phyloP scores from a whole-genome alignment of 1,140 invertebrate species.

The Tetramorium alpestre region DNA sequence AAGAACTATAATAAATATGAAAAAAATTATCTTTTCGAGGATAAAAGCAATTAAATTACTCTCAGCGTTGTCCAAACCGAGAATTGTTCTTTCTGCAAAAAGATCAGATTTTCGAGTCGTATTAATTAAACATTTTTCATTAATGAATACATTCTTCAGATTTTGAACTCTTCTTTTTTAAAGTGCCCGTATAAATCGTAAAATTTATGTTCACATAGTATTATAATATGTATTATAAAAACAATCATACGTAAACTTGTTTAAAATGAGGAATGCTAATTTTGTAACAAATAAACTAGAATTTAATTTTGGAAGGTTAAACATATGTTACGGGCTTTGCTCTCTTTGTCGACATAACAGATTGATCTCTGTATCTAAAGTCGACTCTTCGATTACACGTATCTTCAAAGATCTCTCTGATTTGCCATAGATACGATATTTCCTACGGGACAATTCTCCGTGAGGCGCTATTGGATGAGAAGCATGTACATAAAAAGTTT shows the following conservation, averaged over 20 bases:
- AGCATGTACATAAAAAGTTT: slow-evolving; percentile 31
- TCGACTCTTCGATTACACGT: background rate
- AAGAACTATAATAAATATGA: background rate
- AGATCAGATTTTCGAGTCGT: background rate
- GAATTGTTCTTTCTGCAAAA: background rate
- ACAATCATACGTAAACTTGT: slow-evolving; percentile 1
- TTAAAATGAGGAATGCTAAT: background rate
- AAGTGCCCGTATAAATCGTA: background rate
- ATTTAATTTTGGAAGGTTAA: background rate
- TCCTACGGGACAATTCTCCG: slow-evolving; percentile 48
- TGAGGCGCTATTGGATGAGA: background rate
- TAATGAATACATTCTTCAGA: background rate
- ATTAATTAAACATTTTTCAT: slow-evolving; percentile 22
- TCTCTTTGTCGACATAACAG: background rate
- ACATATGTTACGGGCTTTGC: background rate
- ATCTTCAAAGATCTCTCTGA: slow-evolving; percentile 30
- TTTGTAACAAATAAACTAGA: slow-evolving; percentile 25
- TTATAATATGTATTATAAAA: slow-evolving; percentile 33
- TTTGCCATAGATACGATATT: slow-evolving; percentile 42
- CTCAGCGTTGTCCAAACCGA: background rate
- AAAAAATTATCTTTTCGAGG: background rate
- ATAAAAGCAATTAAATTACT: background rate
- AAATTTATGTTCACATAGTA: slow-evolving; percentile 33
- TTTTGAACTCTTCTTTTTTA: slow-evolving; percentile 7
- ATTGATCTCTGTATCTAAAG: slow-evolving; percentile 4